These are phyloP conservation scores for Montipora foliosa DNA, from an alignment of 64 coral and sea anemone genomes.

Conservation along the genomic window DNA sequence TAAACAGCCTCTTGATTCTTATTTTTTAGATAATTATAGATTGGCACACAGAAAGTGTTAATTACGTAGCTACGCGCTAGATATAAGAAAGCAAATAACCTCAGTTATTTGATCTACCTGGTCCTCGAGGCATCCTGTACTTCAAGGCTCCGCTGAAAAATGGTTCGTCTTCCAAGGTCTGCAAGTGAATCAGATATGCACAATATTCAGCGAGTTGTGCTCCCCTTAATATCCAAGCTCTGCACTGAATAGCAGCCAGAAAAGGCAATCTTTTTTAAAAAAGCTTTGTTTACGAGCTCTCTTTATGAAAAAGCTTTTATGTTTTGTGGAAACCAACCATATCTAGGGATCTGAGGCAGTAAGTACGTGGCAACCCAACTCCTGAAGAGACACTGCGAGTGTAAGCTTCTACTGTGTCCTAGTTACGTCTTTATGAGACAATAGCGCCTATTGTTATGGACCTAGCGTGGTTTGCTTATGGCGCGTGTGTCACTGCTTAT, in stretches of 20 bases:
- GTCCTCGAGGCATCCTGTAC: constrained; percentile 19
- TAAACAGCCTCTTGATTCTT: background rate
- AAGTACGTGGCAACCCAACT: background rate
- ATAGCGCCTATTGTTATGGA: constrained; percentile 55
- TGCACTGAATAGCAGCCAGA: background rate
- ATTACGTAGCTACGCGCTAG: constrained; percentile 43
- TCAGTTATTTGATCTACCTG: constrained; percentile 23
- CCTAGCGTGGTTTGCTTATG: constrained; percentile 72
- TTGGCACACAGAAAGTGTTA: constrained; percentile 11
- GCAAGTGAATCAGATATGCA: constrained; percentile 13
- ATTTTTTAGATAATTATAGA: constrained; percentile 16
- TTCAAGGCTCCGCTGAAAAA: background rate
- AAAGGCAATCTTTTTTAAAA: background rate
- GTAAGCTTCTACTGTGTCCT: constrained; percentile 1
- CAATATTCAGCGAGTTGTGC: constrained; percentile 2
- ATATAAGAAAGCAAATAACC: constrained; percentile 4
- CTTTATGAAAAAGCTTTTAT: constrained; percentile 25
- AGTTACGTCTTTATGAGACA: constrained; percentile 18
- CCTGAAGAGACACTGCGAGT: constrained; percentile 16
- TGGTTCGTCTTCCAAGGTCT: constrained; percentile 2
- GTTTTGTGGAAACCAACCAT: constrained; percentile 20
- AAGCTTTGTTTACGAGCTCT: constrained; percentile 30
- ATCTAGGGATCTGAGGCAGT: background rate
- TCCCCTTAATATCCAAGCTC: background rate
- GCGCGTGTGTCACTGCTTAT: constrained; percentile 70